Conservation (phyloP, 92 coral and sea anemone species). For the Montipora capitata region DNA sequence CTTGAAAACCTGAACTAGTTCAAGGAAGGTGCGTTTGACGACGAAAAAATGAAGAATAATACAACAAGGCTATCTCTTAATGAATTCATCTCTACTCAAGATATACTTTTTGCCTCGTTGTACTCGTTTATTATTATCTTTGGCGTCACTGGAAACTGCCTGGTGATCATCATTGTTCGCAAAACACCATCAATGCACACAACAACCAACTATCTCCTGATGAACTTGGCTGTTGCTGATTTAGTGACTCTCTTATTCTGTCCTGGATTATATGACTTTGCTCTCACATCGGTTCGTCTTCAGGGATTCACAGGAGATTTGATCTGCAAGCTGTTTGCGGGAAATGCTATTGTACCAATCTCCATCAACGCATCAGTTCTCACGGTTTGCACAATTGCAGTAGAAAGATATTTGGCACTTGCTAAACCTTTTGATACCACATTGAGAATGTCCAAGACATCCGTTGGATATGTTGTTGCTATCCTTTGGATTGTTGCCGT, state of each 20-base stretch:
- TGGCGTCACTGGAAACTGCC: conserved; percentile 54
- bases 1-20: too few relatives aligned
- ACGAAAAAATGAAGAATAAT: background rate
- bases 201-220: conserved; percentile 63
- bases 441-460: conserved; percentile 17
- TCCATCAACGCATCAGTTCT: conserved; percentile 63
- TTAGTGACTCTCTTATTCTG: conserved; percentile 52
- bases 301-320: conserved; percentile 43
- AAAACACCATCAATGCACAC: conserved; percentile 60
- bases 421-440: conserved; percentile 43
- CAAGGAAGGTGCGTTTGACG: background rate
- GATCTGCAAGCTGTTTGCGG: conserved; percentile 67
- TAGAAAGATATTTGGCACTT: conserved; percentile 71
- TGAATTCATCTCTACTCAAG: conserved; percentile 20
- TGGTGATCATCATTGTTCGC: conserved; percentile 50
- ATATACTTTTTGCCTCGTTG: conserved; percentile 31
- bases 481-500: conserved; percentile 25
- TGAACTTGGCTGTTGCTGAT: conserved; percentile 66
- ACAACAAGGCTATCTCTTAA: background rate
- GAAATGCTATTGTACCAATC: conserved; percentile 65
- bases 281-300: conserved; percentile 33
- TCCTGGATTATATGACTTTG: conserved; percentile 68
- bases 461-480: conserved; percentile 25
- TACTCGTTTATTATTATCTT: conserved; percentile 42
- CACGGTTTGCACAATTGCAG: conserved; percentile 61